phyloP scores from a whole-genome alignment of 2,113 vertebrate species.

The Lontra canadensis region DNA sequence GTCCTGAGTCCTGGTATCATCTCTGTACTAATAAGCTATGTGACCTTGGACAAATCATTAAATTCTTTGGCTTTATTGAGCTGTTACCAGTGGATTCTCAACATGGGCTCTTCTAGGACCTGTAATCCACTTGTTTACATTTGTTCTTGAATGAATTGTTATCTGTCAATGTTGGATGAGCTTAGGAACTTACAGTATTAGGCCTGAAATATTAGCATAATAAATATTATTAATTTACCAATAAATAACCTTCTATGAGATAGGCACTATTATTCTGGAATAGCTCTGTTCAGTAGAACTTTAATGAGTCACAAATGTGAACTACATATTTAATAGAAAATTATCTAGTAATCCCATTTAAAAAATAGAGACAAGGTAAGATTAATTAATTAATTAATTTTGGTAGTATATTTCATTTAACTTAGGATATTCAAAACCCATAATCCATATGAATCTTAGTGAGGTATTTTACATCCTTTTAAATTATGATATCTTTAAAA shows the following conservation, averaged over 20 bases:
- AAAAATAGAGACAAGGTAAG: background rate
- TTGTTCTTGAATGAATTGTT: background rate
- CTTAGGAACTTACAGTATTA: background rate
- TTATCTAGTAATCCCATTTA: background rate
- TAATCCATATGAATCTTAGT: background rate
- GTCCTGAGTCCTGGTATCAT: background rate
- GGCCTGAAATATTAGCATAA: background rate
- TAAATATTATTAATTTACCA: background rate
- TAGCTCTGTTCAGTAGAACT: background rate
- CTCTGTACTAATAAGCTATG: background rate
- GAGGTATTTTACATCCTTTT: background rate
- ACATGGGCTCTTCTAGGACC: background rate
- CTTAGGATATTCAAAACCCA: background rate
- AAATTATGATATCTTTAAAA: conserved; percentile 2
- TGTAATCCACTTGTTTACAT: background rate
- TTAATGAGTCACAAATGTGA: background rate
- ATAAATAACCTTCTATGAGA: background rate
- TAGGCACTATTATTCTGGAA: background rate
- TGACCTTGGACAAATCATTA: conserved; percentile 29
- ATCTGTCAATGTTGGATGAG: background rate
- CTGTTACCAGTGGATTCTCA: background rate
- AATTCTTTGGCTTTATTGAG: background rate
- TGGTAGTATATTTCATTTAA: conserved; percentile 37
- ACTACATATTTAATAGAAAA: background rate
- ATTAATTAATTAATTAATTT: background rate